Conservation (phyloP, 1,140 invertebrate genomes). For the Drosophila aff. region DNA sequence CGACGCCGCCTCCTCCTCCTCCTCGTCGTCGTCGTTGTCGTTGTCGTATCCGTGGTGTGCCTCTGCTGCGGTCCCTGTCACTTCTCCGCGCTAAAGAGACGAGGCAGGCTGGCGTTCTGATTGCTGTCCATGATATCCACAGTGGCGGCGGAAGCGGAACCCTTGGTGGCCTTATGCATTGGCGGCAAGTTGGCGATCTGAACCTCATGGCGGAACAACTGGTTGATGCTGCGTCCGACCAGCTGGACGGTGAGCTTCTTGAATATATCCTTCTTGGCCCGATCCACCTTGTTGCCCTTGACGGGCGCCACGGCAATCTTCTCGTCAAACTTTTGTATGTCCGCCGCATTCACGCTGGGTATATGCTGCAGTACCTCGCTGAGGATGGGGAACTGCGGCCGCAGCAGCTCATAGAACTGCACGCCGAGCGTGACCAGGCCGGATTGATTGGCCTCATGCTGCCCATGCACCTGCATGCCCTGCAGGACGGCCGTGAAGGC, state of each 20-base stretch:
- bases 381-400: slow-evolving; percentile 90
- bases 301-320: slow-evolving; percentile 89
- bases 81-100: slow-evolving; percentile 69
- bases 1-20: slow-evolving; percentile 33
- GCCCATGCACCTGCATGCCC: slow-evolving; percentile 91
- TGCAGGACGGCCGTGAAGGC: slow-evolving; percentile 91
- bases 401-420: slow-evolving; percentile 92
- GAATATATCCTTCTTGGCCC: slow-evolving; percentile 95
- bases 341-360: slow-evolving; percentile 91
- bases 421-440: slow-evolving; percentile 81
- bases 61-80: slow-evolving; percentile 48
- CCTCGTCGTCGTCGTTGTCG: background rate
- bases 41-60: slow-evolving; percentile 1
- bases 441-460: slow-evolving; percentile 91
- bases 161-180: slow-evolving; percentile 78
- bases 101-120: slow-evolving; percentile 70
- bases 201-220: slow-evolving; percentile 94
- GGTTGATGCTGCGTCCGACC: slow-evolving; percentile 92
- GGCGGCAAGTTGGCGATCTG: slow-evolving; percentile 93
- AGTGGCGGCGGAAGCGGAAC: background rate
- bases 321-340: slow-evolving; percentile 93
- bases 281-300: slow-evolving; percentile 92
- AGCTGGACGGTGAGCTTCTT: slow-evolving; percentile 94
- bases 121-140: slow-evolving; percentile 76
- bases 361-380: slow-evolving; percentile 89